Base-by-base conservation (phyloP, 2,888 invertebrate genomes). In the Diarsia dahlii region DNA sequence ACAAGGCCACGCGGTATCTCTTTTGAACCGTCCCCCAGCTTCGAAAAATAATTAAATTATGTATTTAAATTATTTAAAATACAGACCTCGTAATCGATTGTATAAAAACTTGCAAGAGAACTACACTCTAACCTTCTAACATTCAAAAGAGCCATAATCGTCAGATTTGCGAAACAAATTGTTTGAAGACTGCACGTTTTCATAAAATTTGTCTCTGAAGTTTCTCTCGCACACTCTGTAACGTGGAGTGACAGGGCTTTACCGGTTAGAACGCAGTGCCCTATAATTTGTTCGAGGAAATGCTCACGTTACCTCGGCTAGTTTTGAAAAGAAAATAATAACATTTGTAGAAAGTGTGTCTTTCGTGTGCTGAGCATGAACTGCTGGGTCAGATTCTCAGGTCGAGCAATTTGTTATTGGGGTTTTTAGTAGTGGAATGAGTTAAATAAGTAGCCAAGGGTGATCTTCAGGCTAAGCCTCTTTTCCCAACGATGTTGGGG, bases 281-380 rank as follows among this genome's bases (percentile, higher is more conserved):
- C 73, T 52, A 80, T 81, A 78, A 84, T 81, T 86, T 84, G 84
- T 87, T 73, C 74, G 63, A 62, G 74, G 73, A 78, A 78, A 78
- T 74, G 73, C 75, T 70, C 64, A 62, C 52, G 52, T 56, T 71
- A 18, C n/a, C 66, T 69, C 15, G n/a, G 18, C 12, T 15, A 64
- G 67, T 71, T 80, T 74, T 72, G 71, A 63, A 70, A 71, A 39
- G 71, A 71, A 13, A 18, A 54, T 67, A 65, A 39, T 28, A 52
- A 10, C 2, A 39, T 1, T 67, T 60, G 13, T 66, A n/a, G n/a
- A 62, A 69, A 12, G 10, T 56, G 20, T 50, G 15, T 20, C 12
- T 3, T 58, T 45, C 8, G 39, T 39, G 39, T 39, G 39, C 39
- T 39, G 8, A 6, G 39, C 39, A 39, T 39, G 6, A 39, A 8